Percentiles rank a stretch among this genome's conserved stretches.
Conservation (phyloP, 2,888 invertebrate genomes). For the Ctena decussata region DNA sequence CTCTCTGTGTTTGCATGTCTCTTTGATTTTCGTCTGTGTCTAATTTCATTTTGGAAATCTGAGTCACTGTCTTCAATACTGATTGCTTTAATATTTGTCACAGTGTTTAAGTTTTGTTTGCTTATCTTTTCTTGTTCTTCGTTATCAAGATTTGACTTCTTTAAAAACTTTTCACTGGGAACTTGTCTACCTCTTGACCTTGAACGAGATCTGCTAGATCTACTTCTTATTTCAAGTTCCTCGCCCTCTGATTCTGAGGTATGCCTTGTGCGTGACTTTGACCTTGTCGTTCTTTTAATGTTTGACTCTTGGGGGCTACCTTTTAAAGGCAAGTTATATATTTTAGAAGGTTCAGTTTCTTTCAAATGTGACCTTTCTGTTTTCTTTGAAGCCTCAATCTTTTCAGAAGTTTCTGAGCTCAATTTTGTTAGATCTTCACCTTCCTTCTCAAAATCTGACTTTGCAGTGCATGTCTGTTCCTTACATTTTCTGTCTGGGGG, state of each 20-base stretch:
- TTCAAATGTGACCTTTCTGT: background rate
- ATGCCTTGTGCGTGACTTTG: background rate
- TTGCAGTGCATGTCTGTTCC: too few species aligned
- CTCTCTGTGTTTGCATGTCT: background rate
- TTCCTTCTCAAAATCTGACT: too few species aligned
- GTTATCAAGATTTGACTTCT: background rate
- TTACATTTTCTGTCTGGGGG: background rate
- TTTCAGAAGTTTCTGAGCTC: background rate
- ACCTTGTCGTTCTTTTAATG: background rate
- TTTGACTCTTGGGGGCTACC: constrained; percentile 22
- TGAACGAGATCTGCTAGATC: background rate
- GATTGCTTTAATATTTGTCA: background rate
- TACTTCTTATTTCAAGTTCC: background rate
- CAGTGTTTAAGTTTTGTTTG: background rate
- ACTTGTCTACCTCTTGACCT: background rate
- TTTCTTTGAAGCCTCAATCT: background rate
- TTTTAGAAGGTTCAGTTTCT: background rate
- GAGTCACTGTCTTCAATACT: constrained; percentile 5
- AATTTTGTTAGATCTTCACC: too few species aligned
- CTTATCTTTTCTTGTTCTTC: background rate
- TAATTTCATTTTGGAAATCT: background rate
- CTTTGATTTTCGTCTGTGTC: background rate
- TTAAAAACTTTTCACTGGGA: background rate
- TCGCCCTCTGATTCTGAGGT: background rate
- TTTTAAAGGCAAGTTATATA: constrained; percentile 40